Conservation (phyloP, 2,797 vertebrate genomes). For the Tadarida brasiliensis region DNA sequence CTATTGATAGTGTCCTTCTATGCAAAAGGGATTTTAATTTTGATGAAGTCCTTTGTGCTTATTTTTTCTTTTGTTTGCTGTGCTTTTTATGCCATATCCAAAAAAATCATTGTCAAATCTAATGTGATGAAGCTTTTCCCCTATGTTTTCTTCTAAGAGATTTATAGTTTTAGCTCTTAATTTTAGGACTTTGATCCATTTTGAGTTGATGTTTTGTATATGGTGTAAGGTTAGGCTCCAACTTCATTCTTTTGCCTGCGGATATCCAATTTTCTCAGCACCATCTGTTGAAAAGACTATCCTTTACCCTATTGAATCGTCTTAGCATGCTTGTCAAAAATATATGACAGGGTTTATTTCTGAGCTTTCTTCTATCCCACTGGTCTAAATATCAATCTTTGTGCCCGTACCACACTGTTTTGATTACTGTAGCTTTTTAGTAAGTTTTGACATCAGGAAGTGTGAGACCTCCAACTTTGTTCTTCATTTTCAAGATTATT, state of each 20-base stretch:
- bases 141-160: no score
- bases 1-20: background rate
- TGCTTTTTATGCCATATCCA: background rate
- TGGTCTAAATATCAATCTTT: background rate
- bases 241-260: no score
- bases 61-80: background rate
- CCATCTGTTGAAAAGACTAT: no score
- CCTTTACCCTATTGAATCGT: background rate
- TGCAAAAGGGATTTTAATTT: background rate
- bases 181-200: no score
- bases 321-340: no score
- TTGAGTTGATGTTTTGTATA: no score
- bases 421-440: background rate
- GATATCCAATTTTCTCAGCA: no score
- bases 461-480: background rate
- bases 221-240: no score
- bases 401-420: background rate
- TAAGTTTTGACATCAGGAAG: background rate
- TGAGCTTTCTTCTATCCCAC: background rate
- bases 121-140: background rate
- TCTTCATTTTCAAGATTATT: no score
- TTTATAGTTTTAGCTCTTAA: no score
- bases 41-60: background rate
- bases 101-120: background rate
- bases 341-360: slow-evolving; percentile 5